phyloP scores from a whole-genome alignment of 2,888 invertebrate genomes.

The Caenorhabditis drosophilae region DNA sequence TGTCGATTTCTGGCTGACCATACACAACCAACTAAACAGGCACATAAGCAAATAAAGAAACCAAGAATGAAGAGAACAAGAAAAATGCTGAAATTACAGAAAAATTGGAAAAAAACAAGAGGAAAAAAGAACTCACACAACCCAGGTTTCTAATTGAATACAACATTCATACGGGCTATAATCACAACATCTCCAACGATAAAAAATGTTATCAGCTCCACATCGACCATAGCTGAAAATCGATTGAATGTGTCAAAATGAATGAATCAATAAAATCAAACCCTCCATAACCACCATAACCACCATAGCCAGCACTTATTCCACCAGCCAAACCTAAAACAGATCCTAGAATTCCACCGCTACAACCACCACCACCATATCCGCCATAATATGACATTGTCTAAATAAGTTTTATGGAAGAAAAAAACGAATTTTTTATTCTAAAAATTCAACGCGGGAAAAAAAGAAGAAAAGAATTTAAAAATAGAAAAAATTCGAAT shows the following conservation, averaged over 20 bases:
- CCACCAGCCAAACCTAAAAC: constrained; percentile 42
- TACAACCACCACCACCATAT: constrained; percentile 35
- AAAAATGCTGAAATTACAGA: constrained; percentile 41
- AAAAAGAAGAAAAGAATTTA: too few relatives aligned
- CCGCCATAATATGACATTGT: constrained; percentile 41
- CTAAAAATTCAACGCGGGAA: too few relatives aligned
- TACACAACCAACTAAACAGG: constrained; percentile 51
- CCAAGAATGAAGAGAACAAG: constrained; percentile 49
- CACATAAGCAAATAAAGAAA: constrained; percentile 49
- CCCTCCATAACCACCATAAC: constrained; percentile 41
- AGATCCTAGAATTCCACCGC: constrained; percentile 29
- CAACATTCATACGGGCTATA: constrained; percentile 60
- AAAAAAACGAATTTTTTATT: too few relatives aligned
- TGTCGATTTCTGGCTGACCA: constrained; percentile 34
- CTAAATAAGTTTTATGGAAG: neutral
- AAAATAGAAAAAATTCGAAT: too few relatives aligned
- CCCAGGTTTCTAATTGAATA: constrained; percentile 58
- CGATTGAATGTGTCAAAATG: too few relatives aligned
- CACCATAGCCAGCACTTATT: constrained; percentile 30
- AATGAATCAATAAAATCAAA: too few relatives aligned
- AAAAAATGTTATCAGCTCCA: constrained; percentile 56
- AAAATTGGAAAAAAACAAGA: neutral
- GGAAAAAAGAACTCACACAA: constrained; percentile 48
- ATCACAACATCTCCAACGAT: constrained; percentile 58
- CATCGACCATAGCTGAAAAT: constrained; percentile 37